A percentile compares a stretch with the other conserved stretches of the same genome.
Evolutionary conservation across 2,797 vertebrate genomes (phyloP).

Genomic region (Periparus ater): DNA sequence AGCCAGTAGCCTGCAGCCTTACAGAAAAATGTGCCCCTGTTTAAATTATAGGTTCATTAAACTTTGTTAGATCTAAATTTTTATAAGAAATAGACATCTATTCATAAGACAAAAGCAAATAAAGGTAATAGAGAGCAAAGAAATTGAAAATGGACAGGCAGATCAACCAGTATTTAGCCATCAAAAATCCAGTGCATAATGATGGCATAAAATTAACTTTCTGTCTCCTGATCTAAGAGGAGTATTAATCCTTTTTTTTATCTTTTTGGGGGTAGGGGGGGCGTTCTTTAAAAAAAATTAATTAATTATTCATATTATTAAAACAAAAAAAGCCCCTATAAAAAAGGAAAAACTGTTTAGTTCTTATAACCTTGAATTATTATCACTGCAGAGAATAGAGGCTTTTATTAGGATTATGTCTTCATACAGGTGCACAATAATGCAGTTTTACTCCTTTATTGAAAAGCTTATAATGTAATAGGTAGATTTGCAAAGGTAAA

Average conservation of each 20-base stretch:
- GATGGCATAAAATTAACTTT: neutral
- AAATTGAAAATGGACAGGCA: neutral
- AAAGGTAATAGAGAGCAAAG: neutral
- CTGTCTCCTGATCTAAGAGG: neutral
- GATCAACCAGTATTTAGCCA: neutral
- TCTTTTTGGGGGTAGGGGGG: no score
- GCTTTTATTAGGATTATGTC: neutral
- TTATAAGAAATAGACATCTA: neutral
- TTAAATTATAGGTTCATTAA: neutral
- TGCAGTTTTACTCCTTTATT: constrained; percentile 1
- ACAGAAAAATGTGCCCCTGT: neutral
- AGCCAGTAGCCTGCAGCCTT: neutral
- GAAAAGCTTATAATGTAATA: neutral
- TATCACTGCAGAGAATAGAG: neutral
- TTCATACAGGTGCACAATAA: neutral
- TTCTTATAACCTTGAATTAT: neutral
- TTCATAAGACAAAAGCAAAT: neutral
- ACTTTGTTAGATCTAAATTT: neutral
- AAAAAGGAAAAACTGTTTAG: neutral
- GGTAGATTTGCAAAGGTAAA: neutral
- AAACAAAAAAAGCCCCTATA: neutral
- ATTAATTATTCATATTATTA: neutral
- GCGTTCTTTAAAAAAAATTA: neutral
- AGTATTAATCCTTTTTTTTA: neutral
- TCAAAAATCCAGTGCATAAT: neutral